Base-by-base conservation (phyloP, 2,113 vertebrate species). In the Nicator chloris region DNA sequence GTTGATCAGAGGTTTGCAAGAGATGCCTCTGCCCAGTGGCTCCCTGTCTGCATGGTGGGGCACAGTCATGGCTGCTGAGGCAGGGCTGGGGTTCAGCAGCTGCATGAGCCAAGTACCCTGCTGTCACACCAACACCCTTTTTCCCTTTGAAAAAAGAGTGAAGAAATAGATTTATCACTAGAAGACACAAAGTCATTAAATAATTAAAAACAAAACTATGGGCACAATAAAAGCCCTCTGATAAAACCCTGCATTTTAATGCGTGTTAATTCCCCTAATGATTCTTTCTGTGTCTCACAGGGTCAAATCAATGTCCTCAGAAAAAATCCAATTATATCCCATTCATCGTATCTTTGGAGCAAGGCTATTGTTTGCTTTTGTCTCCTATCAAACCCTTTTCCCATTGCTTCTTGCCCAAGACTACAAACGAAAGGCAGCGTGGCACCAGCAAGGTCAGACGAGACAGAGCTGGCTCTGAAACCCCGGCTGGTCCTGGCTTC, bases 351-450 rank as follows among this genome's bases (percentile, higher is more conserved):
- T 98, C 98, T 98, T 98, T 97, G 97, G 92, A 96, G 97, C 78
- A 86, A 97, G 96, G 97, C 97, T 97, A 96, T 97, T 97, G 97
- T 98, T 98, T 97, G 98, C 97, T 97, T 98, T 98, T 99, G 98
- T 98, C 98, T 98, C 96, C 98, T 96, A 98, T 98, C 98, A 98
- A 97, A 96, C 95, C 97, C 97, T 96, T 98, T 98, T 98, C 98
- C 98, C 66, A 64, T 39, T 90, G 95, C 87, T 87, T 91, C 95
- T 83, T 86, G 90, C 95, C 96, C 51, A 16, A 88, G 95, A 97
- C 96, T 95, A 94, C 96, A 97, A 97, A 97, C 86, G 95, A 97
- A 97, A 96, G 94, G 90, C 92, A 68, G 93, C 10, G 6, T 22
- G 72, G 93, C 97, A 93, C 92, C 92, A 92, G 97, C 98, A 99